phyloP scores from a whole-genome alignment of 1,140 invertebrate species.

The Trachymyrmex septentrionalis region DNA sequence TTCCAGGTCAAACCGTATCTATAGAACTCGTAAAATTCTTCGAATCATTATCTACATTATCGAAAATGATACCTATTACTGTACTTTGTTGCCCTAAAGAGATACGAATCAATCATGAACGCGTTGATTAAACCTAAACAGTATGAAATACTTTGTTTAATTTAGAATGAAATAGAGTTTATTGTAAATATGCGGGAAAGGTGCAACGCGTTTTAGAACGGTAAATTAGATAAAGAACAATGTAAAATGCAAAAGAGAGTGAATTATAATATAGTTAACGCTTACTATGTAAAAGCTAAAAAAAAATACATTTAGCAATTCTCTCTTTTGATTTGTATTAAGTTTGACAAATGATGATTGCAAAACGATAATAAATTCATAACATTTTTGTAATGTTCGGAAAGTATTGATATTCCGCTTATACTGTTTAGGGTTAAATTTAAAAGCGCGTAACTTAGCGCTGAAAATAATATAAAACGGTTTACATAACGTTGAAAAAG shows the following conservation, averaged over 20 bases:
- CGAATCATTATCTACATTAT: slow-evolving; percentile 37
- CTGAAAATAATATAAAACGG: slow-evolving; percentile 22
- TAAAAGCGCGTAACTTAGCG: slow-evolving; percentile 29
- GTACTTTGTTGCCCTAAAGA: slow-evolving; percentile 40
- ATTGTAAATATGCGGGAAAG: slow-evolving; percentile 63
- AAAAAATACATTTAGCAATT: slow-evolving; percentile 28
- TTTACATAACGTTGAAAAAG: slow-evolving; percentile 26
- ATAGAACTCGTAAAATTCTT: slow-evolving; percentile 35
- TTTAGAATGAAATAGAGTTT: slow-evolving; percentile 62
- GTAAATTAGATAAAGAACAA: slow-evolving; percentile 58
- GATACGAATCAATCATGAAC: slow-evolving; percentile 36
- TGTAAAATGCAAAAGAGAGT: slow-evolving; percentile 60
- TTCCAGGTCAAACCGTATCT: slow-evolving; percentile 30
- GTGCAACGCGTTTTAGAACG: slow-evolving; percentile 62
- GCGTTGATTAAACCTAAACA: slow-evolving; percentile 65
- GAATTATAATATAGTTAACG: slow-evolving; percentile 55
- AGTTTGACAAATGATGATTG: slow-evolving; percentile 35
- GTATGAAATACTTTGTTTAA: slow-evolving; percentile 64
- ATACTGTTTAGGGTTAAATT: slow-evolving; percentile 63
- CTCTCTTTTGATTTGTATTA: slow-evolving; percentile 41
- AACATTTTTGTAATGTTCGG: slow-evolving; percentile 35
- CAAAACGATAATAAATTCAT: slow-evolving; percentile 27
- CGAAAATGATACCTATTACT: slow-evolving; percentile 34
- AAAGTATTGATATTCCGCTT: slow-evolving; percentile 49
- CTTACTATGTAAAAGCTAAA: slow-evolving; percentile 45